These are phyloP conservation scores for Drosophila ironensis DNA, from an alignment of 1,140 invertebrate species.

Conservation along the genomic window DNA sequence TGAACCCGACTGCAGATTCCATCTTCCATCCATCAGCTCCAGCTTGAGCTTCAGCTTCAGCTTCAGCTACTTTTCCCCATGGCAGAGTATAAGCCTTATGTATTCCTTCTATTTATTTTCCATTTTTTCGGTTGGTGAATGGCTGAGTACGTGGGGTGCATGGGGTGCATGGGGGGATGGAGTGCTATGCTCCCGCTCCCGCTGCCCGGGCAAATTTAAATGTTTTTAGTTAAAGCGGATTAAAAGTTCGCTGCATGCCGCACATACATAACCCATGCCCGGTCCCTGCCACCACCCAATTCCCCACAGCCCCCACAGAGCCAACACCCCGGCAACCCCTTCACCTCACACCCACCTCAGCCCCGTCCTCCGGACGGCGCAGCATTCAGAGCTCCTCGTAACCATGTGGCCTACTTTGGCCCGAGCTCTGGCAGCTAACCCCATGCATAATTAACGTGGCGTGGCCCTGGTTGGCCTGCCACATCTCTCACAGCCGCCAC, in stretches of 20 bases:
- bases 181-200: neutral
- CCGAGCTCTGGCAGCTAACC: constrained; percentile 68
- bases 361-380: constrained; percentile 4
- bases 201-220: constrained; percentile 67
- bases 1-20: neutral
- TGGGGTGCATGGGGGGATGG: constrained; percentile 13
- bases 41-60: no score
- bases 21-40: no score
- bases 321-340: neutral
- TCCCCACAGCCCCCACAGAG: neutral
- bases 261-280: constrained; percentile 76
- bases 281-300: constrained; percentile 1
- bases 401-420: constrained; percentile 76
- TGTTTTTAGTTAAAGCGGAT: constrained; percentile 79
- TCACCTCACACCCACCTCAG: neutral
- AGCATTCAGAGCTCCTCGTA: constrained; percentile 35
- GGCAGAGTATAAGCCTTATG: constrained; percentile 35
- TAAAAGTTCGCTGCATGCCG: constrained; percentile 78
- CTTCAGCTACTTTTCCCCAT: constrained; percentile 25
- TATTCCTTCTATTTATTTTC: constrained; percentile 42
- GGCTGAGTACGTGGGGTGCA: constrained; percentile 14
- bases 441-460: constrained; percentile 73
- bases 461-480: constrained; percentile 49
- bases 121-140: constrained; percentile 38
- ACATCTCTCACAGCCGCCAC: constrained; percentile 26